Evolutionary conservation across 2,113 vertebrate genomes (phyloP).

Genomic region (Irena cyanogastra): DNA sequence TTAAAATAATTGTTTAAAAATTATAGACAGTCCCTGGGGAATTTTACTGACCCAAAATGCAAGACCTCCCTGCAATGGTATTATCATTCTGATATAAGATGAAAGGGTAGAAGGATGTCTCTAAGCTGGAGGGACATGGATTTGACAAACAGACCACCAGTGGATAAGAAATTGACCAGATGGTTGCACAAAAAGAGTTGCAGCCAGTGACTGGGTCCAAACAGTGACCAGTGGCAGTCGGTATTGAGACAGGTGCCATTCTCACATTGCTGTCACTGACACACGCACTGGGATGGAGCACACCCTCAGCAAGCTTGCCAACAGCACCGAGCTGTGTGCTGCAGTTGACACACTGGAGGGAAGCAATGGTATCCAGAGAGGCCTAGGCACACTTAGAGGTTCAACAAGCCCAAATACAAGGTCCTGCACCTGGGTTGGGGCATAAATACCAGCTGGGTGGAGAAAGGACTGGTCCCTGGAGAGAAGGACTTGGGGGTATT

Average conservation of each 20-base stretch:
- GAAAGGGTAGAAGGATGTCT: neutral
- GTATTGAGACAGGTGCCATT: neutral
- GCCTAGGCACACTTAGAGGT: neutral
- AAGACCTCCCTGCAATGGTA: neutral
- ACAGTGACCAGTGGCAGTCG: neutral
- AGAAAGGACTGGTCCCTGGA: neutral
- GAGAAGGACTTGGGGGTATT: neutral
- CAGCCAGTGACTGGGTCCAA: neutral
- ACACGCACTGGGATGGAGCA: fast-evolving
- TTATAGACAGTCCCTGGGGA: neutral
- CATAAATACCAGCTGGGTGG: neutral
- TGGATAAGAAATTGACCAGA: neutral
- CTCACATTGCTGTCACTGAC: neutral
- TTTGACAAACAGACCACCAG: neutral
- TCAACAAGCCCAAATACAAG: neutral
- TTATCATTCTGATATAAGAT: neutral
- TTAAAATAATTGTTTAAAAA: neutral
- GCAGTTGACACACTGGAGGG: fast-evolving
- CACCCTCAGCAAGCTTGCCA: neutral
- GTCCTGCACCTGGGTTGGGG: too few relatives aligned
- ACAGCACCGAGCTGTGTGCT: fast-evolving
- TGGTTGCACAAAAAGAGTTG: neutral
- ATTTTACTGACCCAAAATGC: neutral
- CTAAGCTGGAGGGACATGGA: neutral
- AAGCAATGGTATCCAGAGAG: neutral